Percentiles rank a stretch among this genome's conserved stretches.
phyloP scores from a whole-genome alignment of 2,888 invertebrate genomes.

The Drosophila basisetae region DNA sequence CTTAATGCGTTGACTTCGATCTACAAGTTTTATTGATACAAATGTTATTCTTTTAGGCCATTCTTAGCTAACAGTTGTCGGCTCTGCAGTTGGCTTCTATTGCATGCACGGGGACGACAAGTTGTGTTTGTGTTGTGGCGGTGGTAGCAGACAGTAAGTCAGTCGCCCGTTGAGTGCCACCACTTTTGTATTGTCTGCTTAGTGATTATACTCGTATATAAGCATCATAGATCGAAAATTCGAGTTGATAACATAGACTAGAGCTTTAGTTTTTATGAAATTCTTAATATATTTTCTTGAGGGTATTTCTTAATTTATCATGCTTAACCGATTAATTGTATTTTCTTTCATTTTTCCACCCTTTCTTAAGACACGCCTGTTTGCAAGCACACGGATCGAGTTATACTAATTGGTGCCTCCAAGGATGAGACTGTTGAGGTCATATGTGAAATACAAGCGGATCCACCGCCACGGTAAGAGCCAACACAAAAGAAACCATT shows the following conservation, averaged over 20 bases:
- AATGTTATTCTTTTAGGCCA: no score
- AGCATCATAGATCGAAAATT: not conserved
- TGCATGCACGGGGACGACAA: constrained; percentile 16
- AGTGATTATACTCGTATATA: no score
- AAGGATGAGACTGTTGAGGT: constrained; percentile 94
- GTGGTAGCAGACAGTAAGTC: not conserved
- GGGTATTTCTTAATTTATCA: not conserved
- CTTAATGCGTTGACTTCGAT: no score
- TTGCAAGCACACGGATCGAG: constrained; percentile 90
- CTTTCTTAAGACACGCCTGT: constrained; percentile 91
- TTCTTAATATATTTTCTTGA: not conserved
- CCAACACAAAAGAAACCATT: constrained; percentile 10
- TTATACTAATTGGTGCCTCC: constrained; percentile 94
- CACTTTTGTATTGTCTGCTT: no score
- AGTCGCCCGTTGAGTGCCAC: constrained; percentile 2
- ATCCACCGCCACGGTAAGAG: constrained; percentile 90
- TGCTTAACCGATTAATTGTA: not conserved
- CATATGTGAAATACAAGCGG: constrained; percentile 95
- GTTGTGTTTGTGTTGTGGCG: constrained; percentile 8
- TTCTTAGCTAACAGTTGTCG: constrained; percentile 6
- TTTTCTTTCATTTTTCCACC: constrained; percentile 8
- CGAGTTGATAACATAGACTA: not conserved
- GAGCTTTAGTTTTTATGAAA: not conserved
- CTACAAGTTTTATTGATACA: no score
- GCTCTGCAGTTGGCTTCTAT: constrained; percentile 22